These are phyloP conservation scores for Passerina amoena DNA, from an alignment of 2,113 vertebrate species.

Conservation along the genomic window DNA sequence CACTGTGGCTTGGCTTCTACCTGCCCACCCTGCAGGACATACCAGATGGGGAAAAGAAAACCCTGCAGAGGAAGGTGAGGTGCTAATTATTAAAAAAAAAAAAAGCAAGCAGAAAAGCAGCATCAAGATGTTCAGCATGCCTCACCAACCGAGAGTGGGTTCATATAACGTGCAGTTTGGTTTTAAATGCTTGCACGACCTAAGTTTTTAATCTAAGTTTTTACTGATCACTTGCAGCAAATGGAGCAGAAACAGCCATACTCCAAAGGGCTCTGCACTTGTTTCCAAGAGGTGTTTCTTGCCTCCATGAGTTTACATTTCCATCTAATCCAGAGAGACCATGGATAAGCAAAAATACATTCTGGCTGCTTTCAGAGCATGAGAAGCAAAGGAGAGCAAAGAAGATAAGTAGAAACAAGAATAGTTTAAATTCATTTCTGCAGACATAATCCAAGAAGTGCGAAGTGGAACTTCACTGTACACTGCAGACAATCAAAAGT, in stretches of 20 bases:
- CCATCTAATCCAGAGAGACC: not conserved
- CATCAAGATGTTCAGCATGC: not conserved
- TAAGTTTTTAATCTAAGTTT: not conserved
- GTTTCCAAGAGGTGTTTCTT: not conserved
- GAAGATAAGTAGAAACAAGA: not conserved
- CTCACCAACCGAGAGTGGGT: not conserved
- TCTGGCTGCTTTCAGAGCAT: not conserved
- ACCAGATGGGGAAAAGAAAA: not conserved
- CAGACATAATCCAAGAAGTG: not conserved
- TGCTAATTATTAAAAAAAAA: not conserved
- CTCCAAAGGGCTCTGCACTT: not conserved
- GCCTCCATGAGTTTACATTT: not conserved
- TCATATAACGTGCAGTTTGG: not conserved
- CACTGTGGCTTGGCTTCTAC: not conserved
- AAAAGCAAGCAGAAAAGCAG: not conserved
- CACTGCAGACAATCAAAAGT: not conserved
- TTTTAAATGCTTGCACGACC: not conserved
- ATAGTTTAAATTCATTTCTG: constrained; percentile 3
- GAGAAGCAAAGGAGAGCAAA: not conserved
- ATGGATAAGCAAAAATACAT: not conserved
- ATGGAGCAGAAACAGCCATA: rapidly evolving
- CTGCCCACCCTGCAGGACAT: not conserved
- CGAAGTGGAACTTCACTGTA: not conserved
- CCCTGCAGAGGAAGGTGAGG: not conserved
- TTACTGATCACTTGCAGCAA: not conserved